Evolutionary conservation across 2,888 invertebrate genomes (phyloP), one percentile per base, ranked within the genome.

Genomic region (Nymphalis c-album): DNA sequence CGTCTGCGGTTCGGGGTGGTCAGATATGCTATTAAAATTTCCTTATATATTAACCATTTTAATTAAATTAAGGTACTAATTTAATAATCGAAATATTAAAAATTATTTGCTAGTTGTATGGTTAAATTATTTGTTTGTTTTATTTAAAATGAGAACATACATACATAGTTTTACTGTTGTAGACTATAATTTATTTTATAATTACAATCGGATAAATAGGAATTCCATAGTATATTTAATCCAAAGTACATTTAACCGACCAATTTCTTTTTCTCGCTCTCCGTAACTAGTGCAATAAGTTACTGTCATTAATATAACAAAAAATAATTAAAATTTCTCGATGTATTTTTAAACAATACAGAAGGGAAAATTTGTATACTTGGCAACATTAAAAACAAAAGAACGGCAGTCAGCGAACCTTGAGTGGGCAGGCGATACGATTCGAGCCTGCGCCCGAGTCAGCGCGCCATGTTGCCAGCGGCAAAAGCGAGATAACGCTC

Each of bases 381-480:
- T 86, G 88, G 91, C 88, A 92, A 91, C 91, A 91, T 90, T 90
- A 86, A 88, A 88, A 91, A 92, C 92, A 93, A 93, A 92, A 92
- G 92, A 92, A 91, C 91, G 92, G 90, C 92, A 93, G 93, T 93
- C 92, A 92, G 92, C 93, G 93, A 93, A 93, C 93, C 92, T 93
- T 93, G 93, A 94, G 94, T 94, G 93, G 93, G 93, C 90, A 91
- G 92, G 91, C 92, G 91, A 92, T 92, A 91, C 90, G 91, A 90
- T 90, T 90, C 93, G 94, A 94, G 94, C 90, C 93, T 94, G 94
- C 94, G 94, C 94, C 93, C 93, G 91, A 91, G 91, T 90, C 89
- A 85, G 83, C 87, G 87, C 90, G 91, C 92, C 92, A 92, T 91
- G 87, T 90, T 92, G 90, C 86, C 86, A 85, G 80, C 84, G 83